Evolutionary conservation across 2,113 vertebrate genomes (phyloP).

Genomic region (Emberiza fucata): DNA sequence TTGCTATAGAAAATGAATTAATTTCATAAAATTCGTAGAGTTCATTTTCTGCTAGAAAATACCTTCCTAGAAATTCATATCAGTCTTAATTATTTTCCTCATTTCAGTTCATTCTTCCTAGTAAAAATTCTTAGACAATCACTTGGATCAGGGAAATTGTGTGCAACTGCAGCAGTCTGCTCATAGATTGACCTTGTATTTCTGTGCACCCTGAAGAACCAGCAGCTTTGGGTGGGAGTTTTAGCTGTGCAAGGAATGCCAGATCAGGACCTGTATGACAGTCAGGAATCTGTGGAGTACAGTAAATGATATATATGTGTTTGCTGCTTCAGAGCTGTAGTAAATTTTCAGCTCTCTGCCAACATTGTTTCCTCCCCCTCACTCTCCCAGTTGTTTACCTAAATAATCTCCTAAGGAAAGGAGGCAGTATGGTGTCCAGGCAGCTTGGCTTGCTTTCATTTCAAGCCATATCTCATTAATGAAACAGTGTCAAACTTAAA

Average conservation of each 20-base stretch:
- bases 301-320: constrained; percentile 32
- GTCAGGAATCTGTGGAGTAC: constrained; percentile 46
- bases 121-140: not conserved
- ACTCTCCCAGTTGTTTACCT: constrained; percentile 39
- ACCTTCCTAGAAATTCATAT: not conserved
- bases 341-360: constrained; percentile 34
- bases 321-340: not conserved
- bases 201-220: not conserved
- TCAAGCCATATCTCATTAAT: not conserved
- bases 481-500: not conserved
- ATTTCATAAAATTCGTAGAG: not conserved
- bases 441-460: not conserved
- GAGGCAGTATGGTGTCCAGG: not conserved
- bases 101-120: not conserved
- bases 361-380: constrained; percentile 21
- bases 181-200: not conserved
- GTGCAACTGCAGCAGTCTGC: not conserved
- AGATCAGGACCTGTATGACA: constrained; percentile 36
- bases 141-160: not conserved
- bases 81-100: not conserved
- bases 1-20: not conserved
- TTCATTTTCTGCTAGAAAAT: not conserved
- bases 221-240: constrained; percentile 14
- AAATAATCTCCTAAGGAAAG: constrained; percentile 23
- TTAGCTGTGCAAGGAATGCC: not conserved